Evolutionary conservation across 2,888 invertebrate species (phyloP), one percentile per base, ranked within the genome.

Genomic region (Tenthredo livida): DNA sequence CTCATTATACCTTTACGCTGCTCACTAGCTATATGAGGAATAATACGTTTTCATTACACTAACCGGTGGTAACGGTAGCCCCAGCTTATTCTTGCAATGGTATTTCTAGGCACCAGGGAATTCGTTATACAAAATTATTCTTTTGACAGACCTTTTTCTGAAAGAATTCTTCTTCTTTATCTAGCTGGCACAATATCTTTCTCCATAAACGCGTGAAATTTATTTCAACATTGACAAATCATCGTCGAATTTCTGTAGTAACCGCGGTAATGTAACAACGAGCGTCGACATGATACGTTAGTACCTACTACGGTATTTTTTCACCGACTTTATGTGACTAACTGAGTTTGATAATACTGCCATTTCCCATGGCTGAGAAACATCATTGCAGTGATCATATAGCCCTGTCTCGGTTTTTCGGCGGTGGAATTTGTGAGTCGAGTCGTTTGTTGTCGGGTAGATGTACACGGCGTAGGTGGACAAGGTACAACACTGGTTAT

Each of bases 401-500:
- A 7, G 7, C 54, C 54, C 2, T 10, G 29, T 77, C 77, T 54
- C 50, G 29, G 50, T 40, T 72, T 73, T 73, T 73, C 43, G 72
- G 72, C 43, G 5, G 21, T 43, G 72, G 37, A 85, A 82, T 85
- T 85, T 67, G 80, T 83, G 47, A 17, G 47, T 47, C 70, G 29
- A 78, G 78, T 82, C 50, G 78, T 84, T 84, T 84, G 73, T 73
- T 84, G 40, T 84, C 73, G 21, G 72, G 29, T 47, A 43, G 7
- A 50, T 43, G 85, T 72, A 3, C 67, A 3, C 25, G 58, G 70
- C 87, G 88, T 89, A 87, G 88, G 89, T 87, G 89, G 87, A 87
- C 86, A 83, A 85, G 88, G 86, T 86, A 87, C 85, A 86, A 86
- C 86, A 85, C 87, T 89, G 87, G 87, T 89, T 88, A 87, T 85